Percentiles rank a stretch among this genome's conserved stretches.
Conservation (phyloP, 2,113 vertebrate species). For the Leptobrachium ailaonicum region DNA sequence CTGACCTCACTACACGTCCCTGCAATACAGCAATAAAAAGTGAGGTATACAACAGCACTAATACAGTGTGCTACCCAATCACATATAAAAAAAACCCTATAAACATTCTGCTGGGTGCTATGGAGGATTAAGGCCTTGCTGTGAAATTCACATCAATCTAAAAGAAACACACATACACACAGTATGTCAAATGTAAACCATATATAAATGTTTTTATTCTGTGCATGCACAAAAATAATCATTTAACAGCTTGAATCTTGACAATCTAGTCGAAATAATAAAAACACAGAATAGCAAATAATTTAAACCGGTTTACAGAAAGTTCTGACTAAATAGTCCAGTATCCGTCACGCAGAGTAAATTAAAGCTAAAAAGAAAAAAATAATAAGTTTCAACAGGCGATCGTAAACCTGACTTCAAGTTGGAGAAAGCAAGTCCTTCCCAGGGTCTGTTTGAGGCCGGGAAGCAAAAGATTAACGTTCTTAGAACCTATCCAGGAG, state of each 20-base stretch:
- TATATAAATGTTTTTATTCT: slow-evolving; percentile 35
- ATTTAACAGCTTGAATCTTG: neutral
- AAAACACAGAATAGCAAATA: slow-evolving; percentile 18
- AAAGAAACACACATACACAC: neutral
- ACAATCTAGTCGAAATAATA: neutral
- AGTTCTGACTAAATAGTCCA: slow-evolving; percentile 11
- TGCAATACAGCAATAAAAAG: too few relatives aligned
- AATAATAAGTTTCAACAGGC: neutral
- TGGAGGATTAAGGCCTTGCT: too few relatives aligned
- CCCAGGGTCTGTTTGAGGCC: neutral
- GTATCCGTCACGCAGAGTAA: neutral
- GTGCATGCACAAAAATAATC: slow-evolving; percentile 18
- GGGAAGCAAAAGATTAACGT: too few relatives aligned
- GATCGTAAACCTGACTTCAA: too few relatives aligned
- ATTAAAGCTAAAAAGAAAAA: slow-evolving; percentile 35
- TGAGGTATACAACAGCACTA: too few relatives aligned
- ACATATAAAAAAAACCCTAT: too few relatives aligned
- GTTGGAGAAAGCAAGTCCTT: neutral
- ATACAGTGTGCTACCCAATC: too few relatives aligned
- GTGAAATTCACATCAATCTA: too few relatives aligned
- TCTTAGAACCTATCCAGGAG: too few relatives aligned
- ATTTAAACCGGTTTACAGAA: slow-evolving; percentile 24
- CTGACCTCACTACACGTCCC: too few relatives aligned
- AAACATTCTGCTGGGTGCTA: too few relatives aligned
- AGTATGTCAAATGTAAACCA: neutral